These are phyloP conservation scores for Leucoma salicis DNA, from an alignment of 2,888 invertebrate genomes.

Conservation along the genomic window DNA sequence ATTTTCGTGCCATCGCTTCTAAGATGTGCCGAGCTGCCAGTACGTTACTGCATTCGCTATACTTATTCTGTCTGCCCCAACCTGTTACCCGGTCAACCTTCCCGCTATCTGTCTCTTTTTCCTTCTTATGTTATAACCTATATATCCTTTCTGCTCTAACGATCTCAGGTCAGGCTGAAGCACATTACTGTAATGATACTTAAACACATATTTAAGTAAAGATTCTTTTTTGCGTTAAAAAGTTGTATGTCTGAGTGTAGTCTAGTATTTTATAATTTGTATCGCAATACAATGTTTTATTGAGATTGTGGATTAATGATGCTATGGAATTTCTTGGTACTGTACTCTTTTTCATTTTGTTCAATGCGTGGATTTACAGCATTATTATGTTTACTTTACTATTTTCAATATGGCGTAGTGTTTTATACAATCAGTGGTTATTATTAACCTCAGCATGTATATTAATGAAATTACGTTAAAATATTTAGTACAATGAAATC, in stretches of 20 bases:
- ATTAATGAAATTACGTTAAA: no score
- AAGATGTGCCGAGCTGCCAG: constrained; percentile 56
- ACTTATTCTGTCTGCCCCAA: constrained; percentile 75
- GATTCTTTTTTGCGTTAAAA: constrained; percentile 70
- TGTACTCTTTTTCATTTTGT: neutral
- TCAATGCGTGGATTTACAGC: neutral
- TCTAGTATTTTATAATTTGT: constrained; percentile 39
- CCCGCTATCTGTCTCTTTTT: constrained; percentile 47
- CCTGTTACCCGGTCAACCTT: constrained; percentile 79
- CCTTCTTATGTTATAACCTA: constrained; percentile 25
- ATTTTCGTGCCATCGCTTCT: constrained; percentile 43
- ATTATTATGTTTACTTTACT: constrained; percentile 4
- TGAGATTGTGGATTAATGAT: constrained; percentile 16
- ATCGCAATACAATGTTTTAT: constrained; percentile 27
- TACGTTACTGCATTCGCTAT: constrained; percentile 72
- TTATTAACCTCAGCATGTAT: no score
- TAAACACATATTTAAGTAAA: constrained; percentile 81
- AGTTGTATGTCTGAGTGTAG: constrained; percentile 53
- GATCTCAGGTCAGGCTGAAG: constrained; percentile 70
- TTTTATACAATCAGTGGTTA: no score
- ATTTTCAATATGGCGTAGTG: no score
- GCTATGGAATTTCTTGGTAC: constrained; percentile 4
- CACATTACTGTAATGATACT: constrained; percentile 79
- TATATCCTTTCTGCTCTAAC: constrained; percentile 47
- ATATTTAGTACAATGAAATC: no score